Conservation (phyloP, 2,797 vertebrate species). For the Thalassophryne amazonica region DNA sequence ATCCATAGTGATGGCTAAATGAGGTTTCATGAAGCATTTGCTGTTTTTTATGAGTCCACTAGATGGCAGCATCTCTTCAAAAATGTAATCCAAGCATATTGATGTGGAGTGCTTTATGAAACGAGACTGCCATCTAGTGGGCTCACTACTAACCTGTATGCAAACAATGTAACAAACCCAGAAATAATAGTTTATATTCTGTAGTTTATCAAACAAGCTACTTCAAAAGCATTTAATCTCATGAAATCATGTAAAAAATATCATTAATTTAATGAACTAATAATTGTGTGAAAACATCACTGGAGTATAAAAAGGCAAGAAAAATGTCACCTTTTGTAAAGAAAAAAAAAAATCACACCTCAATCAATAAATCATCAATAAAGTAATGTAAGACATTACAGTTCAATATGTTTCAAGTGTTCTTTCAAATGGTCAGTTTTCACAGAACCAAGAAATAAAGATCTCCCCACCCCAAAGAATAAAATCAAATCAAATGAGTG, state of each 20-base stretch:
- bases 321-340: neutral
- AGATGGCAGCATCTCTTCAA: no score
- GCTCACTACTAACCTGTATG: no score
- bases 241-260: conserved; percentile 46
- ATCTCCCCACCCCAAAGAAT: neutral
- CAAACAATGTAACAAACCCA: neutral
- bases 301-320: conserved; percentile 54
- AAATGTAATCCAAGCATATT: no score
- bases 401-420: conserved; percentile 48
- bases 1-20: no score
- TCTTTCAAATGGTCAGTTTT: conserved; percentile 25
- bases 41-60: no score
- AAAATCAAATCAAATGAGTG: neutral
- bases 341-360: conserved; percentile 3
- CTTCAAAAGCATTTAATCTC: conserved; percentile 24
- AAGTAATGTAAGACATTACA: conserved; percentile 56
- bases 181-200: neutral
- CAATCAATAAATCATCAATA: conserved; percentile 11
- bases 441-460: conserved; percentile 7
- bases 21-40: no score
- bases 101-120: no score
- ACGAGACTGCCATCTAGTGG: no score
- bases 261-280: conserved; percentile 70
- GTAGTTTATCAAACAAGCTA: conserved; percentile 1
- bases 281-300: conserved; percentile 41